phyloP scores from a whole-genome alignment of 2,888 invertebrate species.

The Hirudinaria manillensis region DNA sequence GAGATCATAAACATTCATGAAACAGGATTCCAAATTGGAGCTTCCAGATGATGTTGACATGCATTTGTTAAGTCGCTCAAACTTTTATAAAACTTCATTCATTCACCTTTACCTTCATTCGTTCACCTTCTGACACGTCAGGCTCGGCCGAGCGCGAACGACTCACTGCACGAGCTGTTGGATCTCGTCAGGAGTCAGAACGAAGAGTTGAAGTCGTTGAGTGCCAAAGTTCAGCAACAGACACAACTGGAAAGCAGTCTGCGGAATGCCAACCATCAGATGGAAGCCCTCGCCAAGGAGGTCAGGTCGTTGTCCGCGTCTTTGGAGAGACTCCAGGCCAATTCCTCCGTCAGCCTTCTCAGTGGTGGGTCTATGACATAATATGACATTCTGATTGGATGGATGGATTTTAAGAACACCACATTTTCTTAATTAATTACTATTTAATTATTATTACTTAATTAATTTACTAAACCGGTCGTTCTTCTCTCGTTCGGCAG shows the following conservation, averaged over 20 bases:
- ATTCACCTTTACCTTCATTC: neutral
- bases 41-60: too few relatives aligned
- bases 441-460: too few relatives aligned
- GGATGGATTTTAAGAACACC: neutral
- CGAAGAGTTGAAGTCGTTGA: slow-evolving; percentile 10
- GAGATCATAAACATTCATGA: too few relatives aligned
- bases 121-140: neutral
- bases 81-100: neutral
- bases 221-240: slow-evolving; percentile 16
- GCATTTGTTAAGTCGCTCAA: neutral
- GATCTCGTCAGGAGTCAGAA: slow-evolving; percentile 20
- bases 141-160: neutral
- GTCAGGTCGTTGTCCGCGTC: slow-evolving; percentile 28
- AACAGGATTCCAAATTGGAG: too few relatives aligned
- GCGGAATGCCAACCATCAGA: slow-evolving; percentile 6
- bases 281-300: slow-evolving; percentile 36
- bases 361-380: slow-evolving; percentile 32
- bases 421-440: too few relatives aligned
- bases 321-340: slow-evolving; percentile 40
- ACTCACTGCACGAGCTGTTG: slow-evolving; percentile 6
- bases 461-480: neutral
- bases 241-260: neutral
- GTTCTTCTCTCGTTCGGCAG: neutral
- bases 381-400: neutral
- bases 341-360: slow-evolving; percentile 46